phyloP scores from a whole-genome alignment of 2,797 vertebrate genomes.

The Acanthurus tractus region DNA sequence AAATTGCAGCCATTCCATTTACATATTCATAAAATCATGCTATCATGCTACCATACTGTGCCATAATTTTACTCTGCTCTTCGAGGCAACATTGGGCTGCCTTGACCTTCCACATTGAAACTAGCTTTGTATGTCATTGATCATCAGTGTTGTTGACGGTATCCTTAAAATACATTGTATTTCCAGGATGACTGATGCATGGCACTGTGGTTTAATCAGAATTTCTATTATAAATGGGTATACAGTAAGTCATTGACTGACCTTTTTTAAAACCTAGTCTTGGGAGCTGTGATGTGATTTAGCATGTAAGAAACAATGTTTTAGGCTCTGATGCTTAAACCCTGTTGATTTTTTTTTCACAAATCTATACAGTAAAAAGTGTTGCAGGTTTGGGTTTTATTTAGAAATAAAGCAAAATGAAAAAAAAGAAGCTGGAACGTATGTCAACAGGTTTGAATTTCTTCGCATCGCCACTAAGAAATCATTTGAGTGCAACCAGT shows the following conservation, averaged over 20 bases:
- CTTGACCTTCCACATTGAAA: background rate
- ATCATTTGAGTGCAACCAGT: background rate
- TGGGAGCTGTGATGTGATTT: slow-evolving; percentile 24
- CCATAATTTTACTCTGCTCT: background rate
- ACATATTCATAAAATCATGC: no score
- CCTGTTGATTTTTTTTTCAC: slow-evolving; percentile 22
- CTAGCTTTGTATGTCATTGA: background rate
- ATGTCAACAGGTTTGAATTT: background rate
- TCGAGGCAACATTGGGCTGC: background rate
- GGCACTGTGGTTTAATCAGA: slow-evolving; percentile 11
- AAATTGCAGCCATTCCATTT: background rate
- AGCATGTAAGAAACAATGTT: background rate
- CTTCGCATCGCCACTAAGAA: background rate
- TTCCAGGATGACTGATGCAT: slow-evolving; percentile 1
- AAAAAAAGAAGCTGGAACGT: background rate
- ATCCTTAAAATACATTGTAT: slow-evolving; percentile 2
- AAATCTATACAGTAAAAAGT: background rate
- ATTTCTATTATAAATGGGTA: slow-evolving; percentile 31
- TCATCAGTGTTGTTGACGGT: background rate
- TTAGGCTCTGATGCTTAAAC: background rate
- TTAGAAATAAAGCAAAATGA: background rate
- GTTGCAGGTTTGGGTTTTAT: background rate
- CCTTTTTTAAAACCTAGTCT: slow-evolving; percentile 58
- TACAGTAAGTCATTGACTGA: slow-evolving; percentile 57
- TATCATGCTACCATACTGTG: background rate